Conservation (phyloP, 2,888 invertebrate genomes). For the Macrosoma leucophasiata region DNA sequence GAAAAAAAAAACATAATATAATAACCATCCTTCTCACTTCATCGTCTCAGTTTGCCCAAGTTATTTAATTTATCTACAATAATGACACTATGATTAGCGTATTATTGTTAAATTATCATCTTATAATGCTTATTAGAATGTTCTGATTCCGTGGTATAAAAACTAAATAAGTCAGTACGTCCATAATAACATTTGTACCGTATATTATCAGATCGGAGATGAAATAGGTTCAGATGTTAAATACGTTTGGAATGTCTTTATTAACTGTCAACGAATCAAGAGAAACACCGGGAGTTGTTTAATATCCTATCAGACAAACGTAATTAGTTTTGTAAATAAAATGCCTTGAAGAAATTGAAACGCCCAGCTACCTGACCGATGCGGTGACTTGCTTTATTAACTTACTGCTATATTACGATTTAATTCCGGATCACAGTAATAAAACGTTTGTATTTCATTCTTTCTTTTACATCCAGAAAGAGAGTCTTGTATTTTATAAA, state of each 20-base stretch:
- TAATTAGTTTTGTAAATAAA: conserved; percentile 76
- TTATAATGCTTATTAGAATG: too few relatives aligned
- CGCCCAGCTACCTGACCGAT: conserved; percentile 65
- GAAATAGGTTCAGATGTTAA: conserved; percentile 54
- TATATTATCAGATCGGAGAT: conserved; percentile 48
- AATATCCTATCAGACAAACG: conserved; percentile 71
- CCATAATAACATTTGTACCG: conserved; percentile 48
- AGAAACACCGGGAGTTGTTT: conserved; percentile 61
- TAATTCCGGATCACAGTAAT: conserved; percentile 22
- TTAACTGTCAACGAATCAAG: conserved; percentile 71
- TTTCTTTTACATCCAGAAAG: too few relatives aligned
- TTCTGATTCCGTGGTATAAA: too few relatives aligned
- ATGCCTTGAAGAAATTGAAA: conserved; percentile 73
- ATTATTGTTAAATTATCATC: too few relatives aligned
- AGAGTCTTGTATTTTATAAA: too few relatives aligned
- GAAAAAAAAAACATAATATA: conserved; percentile 42
- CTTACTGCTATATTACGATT: too few relatives aligned
- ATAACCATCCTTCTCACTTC: conserved; percentile 24
- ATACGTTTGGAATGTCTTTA: conserved; percentile 70
- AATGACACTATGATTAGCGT: too few relatives aligned
- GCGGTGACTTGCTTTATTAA: conserved; percentile 66
- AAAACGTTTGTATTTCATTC: too few relatives aligned
- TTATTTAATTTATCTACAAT: conserved; percentile 12
- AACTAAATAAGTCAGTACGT: too few relatives aligned
- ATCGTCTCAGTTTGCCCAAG: conserved; percentile 13